Evolutionary conservation across 2,113 vertebrate species (phyloP).

Genomic region (Polypterus senegalus): DNA sequence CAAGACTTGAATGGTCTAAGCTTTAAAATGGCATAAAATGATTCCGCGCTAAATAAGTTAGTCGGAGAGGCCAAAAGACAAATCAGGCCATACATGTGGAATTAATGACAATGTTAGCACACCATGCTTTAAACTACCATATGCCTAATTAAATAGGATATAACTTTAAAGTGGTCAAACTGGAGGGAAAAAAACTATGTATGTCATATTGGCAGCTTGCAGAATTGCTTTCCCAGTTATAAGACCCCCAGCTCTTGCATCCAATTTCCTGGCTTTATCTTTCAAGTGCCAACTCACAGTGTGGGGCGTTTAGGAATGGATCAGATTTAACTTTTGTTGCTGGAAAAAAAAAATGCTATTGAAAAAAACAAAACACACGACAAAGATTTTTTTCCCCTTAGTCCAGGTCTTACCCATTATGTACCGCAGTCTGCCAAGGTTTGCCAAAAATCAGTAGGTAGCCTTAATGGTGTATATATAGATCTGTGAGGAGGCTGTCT

Average conservation of each 20-base stretch:
- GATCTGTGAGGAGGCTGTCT: constrained; percentile 53
- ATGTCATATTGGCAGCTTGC: constrained; percentile 40
- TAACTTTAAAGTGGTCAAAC: constrained; percentile 42
- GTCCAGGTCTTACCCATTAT: constrained; percentile 42
- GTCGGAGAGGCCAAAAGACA: neutral
- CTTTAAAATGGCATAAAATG: neutral
- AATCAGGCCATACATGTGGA: constrained; percentile 42
- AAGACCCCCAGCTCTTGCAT: constrained; percentile 45
- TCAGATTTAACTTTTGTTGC: constrained; percentile 22
- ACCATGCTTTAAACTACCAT: constrained; percentile 49
- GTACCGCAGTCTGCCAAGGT: constrained; percentile 46
- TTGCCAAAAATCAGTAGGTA: constrained; percentile 65
- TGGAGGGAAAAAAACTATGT: constrained; percentile 35
- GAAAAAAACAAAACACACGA: too few species aligned
- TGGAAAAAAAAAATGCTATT: neutral
- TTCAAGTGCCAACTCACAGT: constrained; percentile 54
- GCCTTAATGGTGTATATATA: constrained; percentile 52
- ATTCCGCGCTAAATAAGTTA: neutral
- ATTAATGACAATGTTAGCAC: constrained; percentile 41
- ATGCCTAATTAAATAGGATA: constrained; percentile 52
- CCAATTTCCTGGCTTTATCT: constrained; percentile 54
- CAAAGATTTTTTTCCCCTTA: too few species aligned
- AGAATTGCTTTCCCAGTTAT: constrained; percentile 39
- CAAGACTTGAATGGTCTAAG: neutral
- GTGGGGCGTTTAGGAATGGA: constrained; percentile 43